Evolutionary conservation across 2,113 vertebrate genomes (phyloP).

Genomic region (Larimichthys polyactis): DNA sequence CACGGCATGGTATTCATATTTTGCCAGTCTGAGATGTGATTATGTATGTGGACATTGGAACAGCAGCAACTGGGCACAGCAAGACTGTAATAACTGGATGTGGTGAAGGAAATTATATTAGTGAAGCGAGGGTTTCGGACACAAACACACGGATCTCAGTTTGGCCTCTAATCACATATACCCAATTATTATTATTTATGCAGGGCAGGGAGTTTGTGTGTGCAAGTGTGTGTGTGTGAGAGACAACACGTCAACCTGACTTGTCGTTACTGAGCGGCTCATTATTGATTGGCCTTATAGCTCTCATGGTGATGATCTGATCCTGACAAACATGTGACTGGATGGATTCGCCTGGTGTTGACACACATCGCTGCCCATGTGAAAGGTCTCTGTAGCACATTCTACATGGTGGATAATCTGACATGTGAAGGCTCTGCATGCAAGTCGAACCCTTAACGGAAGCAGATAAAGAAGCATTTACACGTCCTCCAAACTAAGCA

Average conservation of each 20-base stretch:
- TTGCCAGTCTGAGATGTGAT: conserved; percentile 35
- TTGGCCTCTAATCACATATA: background rate
- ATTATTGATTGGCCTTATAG: conserved; percentile 34
- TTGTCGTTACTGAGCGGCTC: conserved; percentile 4
- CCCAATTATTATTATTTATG: conserved; percentile 10
- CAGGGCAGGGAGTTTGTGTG: background rate
- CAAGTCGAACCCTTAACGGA: background rate
- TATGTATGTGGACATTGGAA: conserved; percentile 27
- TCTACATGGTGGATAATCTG: background rate
- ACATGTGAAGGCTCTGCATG: conserved; percentile 4
- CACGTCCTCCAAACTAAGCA: background rate
- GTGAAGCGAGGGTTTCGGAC: background rate
- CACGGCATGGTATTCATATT: conserved; percentile 24
- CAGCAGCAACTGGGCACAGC: conserved; percentile 30
- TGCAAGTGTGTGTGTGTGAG: background rate
- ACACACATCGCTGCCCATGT: conserved; percentile 12
- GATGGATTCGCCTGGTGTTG: conserved; percentile 25
- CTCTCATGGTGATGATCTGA: conserved; percentile 24
- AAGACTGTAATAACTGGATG: conserved; percentile 1
- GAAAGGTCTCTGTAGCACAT: background rate
- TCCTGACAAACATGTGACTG: conserved; percentile 19
- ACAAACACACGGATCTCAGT: background rate
- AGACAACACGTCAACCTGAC: background rate
- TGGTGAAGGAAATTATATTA: conserved; percentile 1
- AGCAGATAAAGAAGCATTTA: background rate